phyloP scores from a whole-genome alignment of 1,140 invertebrate genomes.

The Druon quercuslanigerum region DNA sequence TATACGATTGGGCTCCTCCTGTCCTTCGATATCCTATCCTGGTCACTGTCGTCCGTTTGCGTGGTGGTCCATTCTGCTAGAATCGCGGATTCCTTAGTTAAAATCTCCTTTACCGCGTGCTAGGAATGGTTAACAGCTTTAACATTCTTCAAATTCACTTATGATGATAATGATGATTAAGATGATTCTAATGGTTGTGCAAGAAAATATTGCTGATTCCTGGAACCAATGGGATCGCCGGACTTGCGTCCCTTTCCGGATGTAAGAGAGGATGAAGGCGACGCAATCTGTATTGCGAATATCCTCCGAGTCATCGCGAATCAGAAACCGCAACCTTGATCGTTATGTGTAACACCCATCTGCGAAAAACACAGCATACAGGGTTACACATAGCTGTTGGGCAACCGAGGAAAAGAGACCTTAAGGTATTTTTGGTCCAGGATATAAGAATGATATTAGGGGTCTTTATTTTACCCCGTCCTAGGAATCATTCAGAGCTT shows the following conservation, averaged over 20 bases:
- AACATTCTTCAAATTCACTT: neutral
- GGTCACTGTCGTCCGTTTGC: conserved; percentile 40
- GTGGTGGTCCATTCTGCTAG: conserved; percentile 44
- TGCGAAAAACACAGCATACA: neutral
- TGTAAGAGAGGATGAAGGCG: neutral
- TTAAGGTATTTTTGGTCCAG: too few relatives aligned
- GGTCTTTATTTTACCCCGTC: neutral
- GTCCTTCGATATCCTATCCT: conserved; percentile 60
- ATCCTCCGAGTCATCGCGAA: neutral
- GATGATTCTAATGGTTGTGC: neutral
- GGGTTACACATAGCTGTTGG: neutral
- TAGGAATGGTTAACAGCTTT: neutral
- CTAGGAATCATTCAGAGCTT: neutral
- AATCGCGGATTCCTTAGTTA: conserved; percentile 32
- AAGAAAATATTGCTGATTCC: neutral
- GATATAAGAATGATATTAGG: too few relatives aligned
- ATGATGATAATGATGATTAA: conserved; percentile 12
- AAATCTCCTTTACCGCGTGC: neutral
- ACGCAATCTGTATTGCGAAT: neutral
- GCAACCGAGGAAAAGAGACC: neutral
- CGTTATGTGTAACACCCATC: neutral
- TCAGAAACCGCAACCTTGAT: neutral
- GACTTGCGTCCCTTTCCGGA: conserved; percentile 11
- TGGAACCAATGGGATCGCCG: neutral
- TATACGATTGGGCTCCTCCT: conserved; percentile 48